Evolutionary conservation across 2,113 vertebrate species (phyloP).

Genomic region (Nerophis lumbriciformis): DNA sequence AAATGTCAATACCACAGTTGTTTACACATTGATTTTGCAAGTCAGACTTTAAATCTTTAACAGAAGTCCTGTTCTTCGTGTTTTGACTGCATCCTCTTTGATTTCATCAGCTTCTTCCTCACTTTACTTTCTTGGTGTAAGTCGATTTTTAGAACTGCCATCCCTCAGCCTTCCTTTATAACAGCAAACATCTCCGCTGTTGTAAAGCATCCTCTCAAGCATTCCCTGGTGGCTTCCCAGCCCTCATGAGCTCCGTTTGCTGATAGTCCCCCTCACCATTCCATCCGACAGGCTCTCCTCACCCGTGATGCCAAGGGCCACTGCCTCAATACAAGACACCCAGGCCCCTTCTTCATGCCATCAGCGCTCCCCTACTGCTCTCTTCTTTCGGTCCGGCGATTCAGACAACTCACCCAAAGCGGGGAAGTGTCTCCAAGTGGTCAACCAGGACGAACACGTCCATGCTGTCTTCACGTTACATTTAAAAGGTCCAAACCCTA

Average conservation of each 20-base stretch:
- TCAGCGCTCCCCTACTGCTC: not conserved
- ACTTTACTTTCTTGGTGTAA: too few relatives aligned
- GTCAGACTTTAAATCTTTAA: too few relatives aligned
- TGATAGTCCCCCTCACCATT: not conserved
- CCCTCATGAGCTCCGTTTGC: not conserved
- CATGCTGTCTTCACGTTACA: slow-evolving; percentile 3
- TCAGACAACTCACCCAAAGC: not conserved
- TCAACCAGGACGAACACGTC: slow-evolving; percentile 3
- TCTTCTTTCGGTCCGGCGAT: not conserved
- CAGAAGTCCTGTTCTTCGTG: too few relatives aligned
- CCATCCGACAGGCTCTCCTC: not conserved
- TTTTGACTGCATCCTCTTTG: too few relatives aligned
- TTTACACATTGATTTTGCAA: too few relatives aligned
- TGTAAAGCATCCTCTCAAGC: too few relatives aligned
- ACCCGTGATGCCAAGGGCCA: not conserved
- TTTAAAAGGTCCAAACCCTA: not conserved
- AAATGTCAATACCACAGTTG: too few relatives aligned
- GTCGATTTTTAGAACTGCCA: too few relatives aligned
- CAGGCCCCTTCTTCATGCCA: not conserved
- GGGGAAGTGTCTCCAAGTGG: not conserved
- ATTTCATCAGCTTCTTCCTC: too few relatives aligned
- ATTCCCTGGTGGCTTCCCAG: not conserved
- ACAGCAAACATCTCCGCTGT: too few relatives aligned
- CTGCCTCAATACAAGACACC: slow-evolving; percentile 3
- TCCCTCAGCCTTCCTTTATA: too few relatives aligned